Evolutionary conservation across 2,113 vertebrate species (phyloP).

Genomic region (Cyanoramphus novaezelandiae): DNA sequence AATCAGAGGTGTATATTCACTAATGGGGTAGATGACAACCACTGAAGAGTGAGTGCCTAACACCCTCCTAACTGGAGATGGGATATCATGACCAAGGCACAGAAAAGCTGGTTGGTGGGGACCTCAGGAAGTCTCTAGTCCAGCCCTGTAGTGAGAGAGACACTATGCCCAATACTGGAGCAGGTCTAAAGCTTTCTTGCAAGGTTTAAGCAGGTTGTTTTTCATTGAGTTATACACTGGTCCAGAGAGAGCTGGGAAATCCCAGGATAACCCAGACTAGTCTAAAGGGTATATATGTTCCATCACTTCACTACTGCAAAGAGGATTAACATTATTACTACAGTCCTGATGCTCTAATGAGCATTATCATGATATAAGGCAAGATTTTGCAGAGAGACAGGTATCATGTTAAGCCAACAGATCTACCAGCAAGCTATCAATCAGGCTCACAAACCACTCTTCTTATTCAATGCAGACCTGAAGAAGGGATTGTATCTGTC

Average conservation of each 20-base stretch:
- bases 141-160: fast-evolving
- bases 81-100: not conserved
- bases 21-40: not conserved
- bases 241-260: not conserved
- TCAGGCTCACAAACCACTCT: not conserved
- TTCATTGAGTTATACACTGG: not conserved
- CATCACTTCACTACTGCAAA: not conserved
- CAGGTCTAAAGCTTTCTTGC: not conserved
- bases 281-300: not conserved
- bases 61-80: not conserved
- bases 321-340: not conserved
- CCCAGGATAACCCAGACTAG: not conserved
- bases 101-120: not conserved
- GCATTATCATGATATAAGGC: not conserved
- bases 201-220: not conserved
- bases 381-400: not conserved
- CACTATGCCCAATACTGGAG: not conserved
- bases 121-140: not conserved
- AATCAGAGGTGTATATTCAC: not conserved
- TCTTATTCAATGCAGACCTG: not conserved
- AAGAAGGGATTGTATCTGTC: not conserved
- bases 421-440: not conserved
- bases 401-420: not conserved
- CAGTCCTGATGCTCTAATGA: not conserved
- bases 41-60: not conserved